Evolutionary conservation across 2,797 vertebrate species (phyloP).

Genomic region (Botia almorhae): DNA sequence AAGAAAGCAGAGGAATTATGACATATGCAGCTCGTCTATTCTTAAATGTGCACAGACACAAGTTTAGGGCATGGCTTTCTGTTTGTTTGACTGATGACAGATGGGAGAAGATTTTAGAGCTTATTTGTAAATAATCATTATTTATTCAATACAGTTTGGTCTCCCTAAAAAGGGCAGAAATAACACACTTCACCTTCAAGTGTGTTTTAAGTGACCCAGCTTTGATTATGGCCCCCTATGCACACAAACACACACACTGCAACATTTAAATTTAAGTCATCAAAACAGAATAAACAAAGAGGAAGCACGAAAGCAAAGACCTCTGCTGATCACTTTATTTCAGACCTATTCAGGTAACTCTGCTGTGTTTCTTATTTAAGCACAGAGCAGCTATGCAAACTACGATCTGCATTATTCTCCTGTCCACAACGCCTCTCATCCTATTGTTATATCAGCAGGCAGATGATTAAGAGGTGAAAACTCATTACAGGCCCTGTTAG

Average conservation of each 20-base stretch:
- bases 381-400: slow-evolving; percentile 29
- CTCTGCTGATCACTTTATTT: slow-evolving; percentile 24
- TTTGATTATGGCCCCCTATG: not conserved
- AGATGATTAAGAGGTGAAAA: slow-evolving; percentile 37
- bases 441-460: slow-evolving; percentile 11
- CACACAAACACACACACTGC: not conserved
- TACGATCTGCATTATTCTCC: slow-evolving; percentile 11
- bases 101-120: not conserved
- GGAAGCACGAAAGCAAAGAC: slow-evolving; percentile 14
- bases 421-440: slow-evolving; percentile 27
- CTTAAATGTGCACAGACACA: too few relatives aligned
- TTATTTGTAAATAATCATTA: not conserved
- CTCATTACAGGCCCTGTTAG: slow-evolving; percentile 43
- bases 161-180: not conserved
- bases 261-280: slow-evolving; percentile 20
- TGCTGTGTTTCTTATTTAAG: not conserved
- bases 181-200: not conserved
- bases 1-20: not conserved
- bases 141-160: not conserved
- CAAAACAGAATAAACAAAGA: not conserved
- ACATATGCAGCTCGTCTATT: not conserved
- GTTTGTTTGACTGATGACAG: too few relatives aligned
- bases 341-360: slow-evolving; percentile 21
- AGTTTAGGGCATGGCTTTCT: too few relatives aligned
- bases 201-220: not conserved